A percentile compares a stretch with the other conserved stretches of the same genome.
These are phyloP conservation scores for Myocastor coypus DNA, from an alignment of 2,113 vertebrate genomes.

Conservation along the genomic window DNA sequence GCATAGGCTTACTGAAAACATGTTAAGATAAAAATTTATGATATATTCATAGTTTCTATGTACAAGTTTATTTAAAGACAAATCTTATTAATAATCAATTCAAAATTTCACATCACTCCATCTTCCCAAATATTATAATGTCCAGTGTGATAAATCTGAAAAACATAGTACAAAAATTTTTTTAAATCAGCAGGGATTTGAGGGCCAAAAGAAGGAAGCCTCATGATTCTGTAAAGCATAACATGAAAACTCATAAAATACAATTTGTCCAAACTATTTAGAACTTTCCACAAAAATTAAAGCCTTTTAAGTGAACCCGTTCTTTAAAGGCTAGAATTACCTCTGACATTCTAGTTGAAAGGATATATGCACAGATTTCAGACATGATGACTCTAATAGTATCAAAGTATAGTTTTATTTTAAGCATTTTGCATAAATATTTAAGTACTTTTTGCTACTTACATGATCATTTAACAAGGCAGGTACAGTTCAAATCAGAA, in stretches of 20 bases:
- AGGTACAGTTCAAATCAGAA: conserved; percentile 49
- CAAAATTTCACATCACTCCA: background rate
- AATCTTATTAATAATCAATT: background rate
- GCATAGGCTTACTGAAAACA: too few species aligned
- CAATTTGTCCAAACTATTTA: background rate
- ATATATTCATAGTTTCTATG: too few species aligned
- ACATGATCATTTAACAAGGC: conserved; percentile 51
- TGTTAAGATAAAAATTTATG: too few species aligned
- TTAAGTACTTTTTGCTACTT: conserved; percentile 46
- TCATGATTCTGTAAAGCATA: background rate
- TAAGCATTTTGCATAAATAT: conserved; percentile 32
- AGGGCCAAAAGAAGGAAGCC: background rate
- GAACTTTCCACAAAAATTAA: background rate
- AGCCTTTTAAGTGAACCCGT: background rate
- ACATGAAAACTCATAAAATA: background rate
- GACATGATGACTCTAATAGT: conserved; percentile 28
- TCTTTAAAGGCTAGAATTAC: background rate
- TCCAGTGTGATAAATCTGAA: background rate
- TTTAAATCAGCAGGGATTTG: background rate
- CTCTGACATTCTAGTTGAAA: background rate
- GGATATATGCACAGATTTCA: background rate
- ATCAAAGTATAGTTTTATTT: conserved; percentile 70
- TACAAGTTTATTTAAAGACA: background rate
- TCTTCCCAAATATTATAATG: background rate
- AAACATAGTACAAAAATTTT: background rate